Evolutionary conservation across 2,113 vertebrate species (phyloP).

Genomic region (Passer montanus): DNA sequence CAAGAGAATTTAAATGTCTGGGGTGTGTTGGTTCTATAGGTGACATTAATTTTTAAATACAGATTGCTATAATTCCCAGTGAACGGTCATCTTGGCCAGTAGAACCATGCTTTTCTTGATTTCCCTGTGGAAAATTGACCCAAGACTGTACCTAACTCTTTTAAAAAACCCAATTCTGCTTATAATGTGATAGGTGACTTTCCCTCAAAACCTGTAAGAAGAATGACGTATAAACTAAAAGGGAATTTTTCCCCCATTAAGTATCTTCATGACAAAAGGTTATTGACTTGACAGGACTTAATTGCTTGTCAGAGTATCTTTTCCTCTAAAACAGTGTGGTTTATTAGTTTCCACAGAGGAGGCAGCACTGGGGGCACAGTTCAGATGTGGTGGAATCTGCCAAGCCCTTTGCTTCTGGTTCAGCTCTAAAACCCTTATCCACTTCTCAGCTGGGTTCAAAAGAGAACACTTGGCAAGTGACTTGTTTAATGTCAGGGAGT

Average conservation of each 20-base stretch:
- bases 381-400: background rate
- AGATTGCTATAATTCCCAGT: background rate
- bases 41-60: background rate
- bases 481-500: background rate
- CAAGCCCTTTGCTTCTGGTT: background rate
- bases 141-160: background rate
- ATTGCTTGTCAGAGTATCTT: slow-evolving; percentile 9
- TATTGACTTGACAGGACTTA: slow-evolving; percentile 44
- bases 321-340: background rate
- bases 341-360: background rate
- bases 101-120: background rate
- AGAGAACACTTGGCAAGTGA: background rate
- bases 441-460: background rate
- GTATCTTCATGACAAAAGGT: slow-evolving; percentile 11
- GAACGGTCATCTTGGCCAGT: background rate
- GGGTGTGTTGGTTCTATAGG: background rate
- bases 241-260: background rate
- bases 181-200: background rate
- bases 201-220: background rate
- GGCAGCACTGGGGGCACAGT: background rate
- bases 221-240: background rate
- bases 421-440: background rate
- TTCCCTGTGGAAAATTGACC: background rate
- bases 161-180: background rate
- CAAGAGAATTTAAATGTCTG: background rate